phyloP scores from a whole-genome alignment of 2,113 vertebrate genomes.

The Mesocricetus auratus region DNA sequence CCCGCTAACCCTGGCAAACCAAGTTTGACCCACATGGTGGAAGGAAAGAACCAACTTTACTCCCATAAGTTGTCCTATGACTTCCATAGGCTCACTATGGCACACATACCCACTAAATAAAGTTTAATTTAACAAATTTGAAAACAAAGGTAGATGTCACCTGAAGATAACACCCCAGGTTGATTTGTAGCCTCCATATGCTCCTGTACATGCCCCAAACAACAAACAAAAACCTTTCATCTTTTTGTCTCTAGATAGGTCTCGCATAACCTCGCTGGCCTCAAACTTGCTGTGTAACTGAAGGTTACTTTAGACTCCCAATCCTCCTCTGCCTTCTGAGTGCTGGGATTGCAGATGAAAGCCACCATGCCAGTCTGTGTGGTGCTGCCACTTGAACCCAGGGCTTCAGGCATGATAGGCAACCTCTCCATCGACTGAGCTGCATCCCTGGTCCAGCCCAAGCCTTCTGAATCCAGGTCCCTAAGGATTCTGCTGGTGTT shows the following conservation, averaged over 20 bases:
- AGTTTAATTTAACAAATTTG: neutral
- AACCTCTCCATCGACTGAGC: neutral
- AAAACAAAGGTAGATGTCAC: neutral
- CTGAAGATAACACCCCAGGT: neutral
- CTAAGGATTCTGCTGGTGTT: neutral
- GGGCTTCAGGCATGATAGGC: neutral
- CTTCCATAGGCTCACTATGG: neutral
- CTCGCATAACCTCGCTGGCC: neutral
- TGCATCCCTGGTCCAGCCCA: neutral
- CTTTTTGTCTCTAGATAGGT: too few relatives aligned
- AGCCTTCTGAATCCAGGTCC: neutral
- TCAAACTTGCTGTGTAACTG: too few relatives aligned
- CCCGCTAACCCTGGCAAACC: neutral
- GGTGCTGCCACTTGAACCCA: neutral
- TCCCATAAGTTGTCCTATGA: neutral
- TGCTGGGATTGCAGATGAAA: neutral
- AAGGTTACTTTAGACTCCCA: neutral
- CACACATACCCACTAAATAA: neutral
- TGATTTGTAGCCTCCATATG: neutral
- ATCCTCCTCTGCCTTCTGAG: neutral
- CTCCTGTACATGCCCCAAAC: neutral
- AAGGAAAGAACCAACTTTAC: too few relatives aligned
- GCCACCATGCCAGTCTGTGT: neutral
- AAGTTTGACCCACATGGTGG: neutral
- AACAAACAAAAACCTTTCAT: neutral